Base-by-base conservation (phyloP, 1,140 invertebrate species). In the Drosophila nasuta region DNA sequence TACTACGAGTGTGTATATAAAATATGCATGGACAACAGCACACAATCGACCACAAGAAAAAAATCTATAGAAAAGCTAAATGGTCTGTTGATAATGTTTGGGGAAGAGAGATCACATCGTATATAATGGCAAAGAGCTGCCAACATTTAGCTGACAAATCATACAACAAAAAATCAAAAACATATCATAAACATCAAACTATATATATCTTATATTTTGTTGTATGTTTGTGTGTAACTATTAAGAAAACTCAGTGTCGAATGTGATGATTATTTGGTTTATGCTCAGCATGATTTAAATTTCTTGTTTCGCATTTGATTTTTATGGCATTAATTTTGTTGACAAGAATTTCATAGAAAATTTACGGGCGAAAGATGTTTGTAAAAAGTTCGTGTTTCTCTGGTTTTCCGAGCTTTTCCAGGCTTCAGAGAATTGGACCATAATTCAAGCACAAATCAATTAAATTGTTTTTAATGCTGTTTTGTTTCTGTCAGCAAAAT, bases 281-380 rank as follows among this genome's bases (percentile, higher is more conserved):
- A 75, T 75, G 67, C 15, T 57, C 28, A 33, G 17, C 15, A 58
- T 77, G 64, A 76, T 68, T 69, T 68, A 58, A 63, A 77, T 77
- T 68, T 77, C 38, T 48, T 25, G 48, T 64, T 60, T 62, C 51
- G 13, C 28, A 49, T 57, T 38, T 25, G 10, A 62, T 63, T 75
- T 75, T 69, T 60, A 75, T 75, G 67, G 52, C 73, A 13, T 69
- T 78, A 66, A 75, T 78, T 75, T 66, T 70, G 63, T 77, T 76
- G 74, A 79, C 63, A 72, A 71, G 57, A 58, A 76, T 75, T 60
- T 60, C 3, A 57, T 57, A 41, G 5, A 11, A 60, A 62, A 65
- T 72, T 72, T 71, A 75, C 57, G 65, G 65, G 10, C 8, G 30
- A 25, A 43, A 63, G 48, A 64, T 73, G 11, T 56, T 49, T 17